phyloP scores from a whole-genome alignment of 2,113 vertebrate species.

The Ptilorrhoa leucosticta region DNA sequence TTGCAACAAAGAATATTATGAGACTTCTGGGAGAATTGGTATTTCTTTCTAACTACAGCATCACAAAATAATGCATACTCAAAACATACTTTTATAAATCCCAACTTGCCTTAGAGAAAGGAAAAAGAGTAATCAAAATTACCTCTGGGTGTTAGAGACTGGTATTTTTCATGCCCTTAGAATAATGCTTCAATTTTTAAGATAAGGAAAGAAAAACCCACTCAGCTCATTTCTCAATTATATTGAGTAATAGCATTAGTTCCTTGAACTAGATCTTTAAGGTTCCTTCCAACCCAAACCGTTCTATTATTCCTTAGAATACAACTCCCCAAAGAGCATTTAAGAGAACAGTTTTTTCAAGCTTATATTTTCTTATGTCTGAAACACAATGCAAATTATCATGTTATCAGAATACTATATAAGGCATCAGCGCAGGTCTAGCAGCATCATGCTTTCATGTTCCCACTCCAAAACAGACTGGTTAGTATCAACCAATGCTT shows the following conservation, averaged over 20 bases:
- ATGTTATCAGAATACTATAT: not conserved
- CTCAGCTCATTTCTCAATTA: not conserved
- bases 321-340: not conserved
- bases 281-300: not conserved
- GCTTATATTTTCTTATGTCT: not conserved
- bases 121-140: not conserved
- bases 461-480: not conserved
- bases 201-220: fast-evolving
- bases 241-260: not conserved
- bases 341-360: not conserved
- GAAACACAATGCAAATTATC: not conserved
- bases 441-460: not conserved
- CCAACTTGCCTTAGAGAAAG: not conserved
- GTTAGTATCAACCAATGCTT: not conserved
- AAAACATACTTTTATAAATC: not conserved
- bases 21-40: not conserved
- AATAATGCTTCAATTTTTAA: not conserved
- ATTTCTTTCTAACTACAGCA: not conserved
- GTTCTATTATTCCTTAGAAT: not conserved
- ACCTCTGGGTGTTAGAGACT: not conserved
- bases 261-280: not conserved
- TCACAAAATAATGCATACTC: not conserved
- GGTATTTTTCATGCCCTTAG: not conserved
- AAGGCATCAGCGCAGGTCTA: not conserved
- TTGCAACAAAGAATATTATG: not conserved